Base-by-base conservation (phyloP, 2,797 vertebrate species). In the Epinephelus awoara region DNA sequence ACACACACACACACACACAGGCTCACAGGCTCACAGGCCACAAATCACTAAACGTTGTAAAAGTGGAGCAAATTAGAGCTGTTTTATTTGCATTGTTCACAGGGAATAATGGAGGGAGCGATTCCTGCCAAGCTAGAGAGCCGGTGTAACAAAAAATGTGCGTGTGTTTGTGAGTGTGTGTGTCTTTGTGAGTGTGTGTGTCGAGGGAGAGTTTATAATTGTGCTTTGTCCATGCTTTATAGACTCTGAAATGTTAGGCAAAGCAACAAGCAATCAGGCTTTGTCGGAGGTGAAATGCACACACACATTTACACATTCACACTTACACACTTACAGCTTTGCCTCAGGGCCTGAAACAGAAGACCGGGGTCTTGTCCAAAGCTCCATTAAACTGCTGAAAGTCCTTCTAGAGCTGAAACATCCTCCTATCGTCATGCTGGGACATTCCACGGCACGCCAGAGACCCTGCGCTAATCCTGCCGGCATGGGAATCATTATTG, bases 401-500 rank as follows among this genome's bases (percentile, higher is more conserved):
- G 89, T 93, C 93, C 85, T 88, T 80, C 87, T 92, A 92, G 92
- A 93, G 91, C 92, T 88, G 85, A 91, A 93, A 92, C 88, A 91
- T 88, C 90, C 93, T 94, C 92, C 90, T 93, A 84, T 94, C 94
- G 80, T 90, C 89, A 93, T 92, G 92, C 85, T 85, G 91, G 91
- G 91, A 90, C 92, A 92, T 94, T 95, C 93, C 91, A 89, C 88
- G 27, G 91, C 92, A 93, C 90, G 91, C 92, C 92, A 92, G 88
- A 92, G 93, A 93, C 86, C 90, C 90, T 72, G 61, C 71, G 72
- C 91, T 95, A 95, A 96, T 96, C 95, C 93, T 90, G 78, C 67
- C 83, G 90, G 94, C 94, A 94, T 96, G 95, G 93, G 89, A 95
- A 89, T 93, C 91, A 94, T 96, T 95, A 96, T 93, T 92, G 91